phyloP scores from a whole-genome alignment of 1,140 invertebrate species.

The Zaprionus inermis region DNA sequence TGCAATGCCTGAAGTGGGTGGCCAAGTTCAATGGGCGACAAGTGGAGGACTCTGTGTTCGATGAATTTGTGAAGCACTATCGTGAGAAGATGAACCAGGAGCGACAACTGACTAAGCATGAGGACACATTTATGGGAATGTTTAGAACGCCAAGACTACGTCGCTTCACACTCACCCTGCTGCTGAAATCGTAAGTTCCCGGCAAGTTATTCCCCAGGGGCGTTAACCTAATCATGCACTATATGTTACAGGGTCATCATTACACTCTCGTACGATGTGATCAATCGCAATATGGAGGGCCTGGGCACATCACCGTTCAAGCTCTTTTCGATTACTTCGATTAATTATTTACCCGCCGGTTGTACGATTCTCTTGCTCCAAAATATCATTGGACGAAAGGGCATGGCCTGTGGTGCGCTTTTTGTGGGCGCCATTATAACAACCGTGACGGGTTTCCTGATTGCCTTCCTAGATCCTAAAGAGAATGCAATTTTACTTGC shows the following conservation, averaged over 20 bases:
- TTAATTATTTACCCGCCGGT: constrained; percentile 86
- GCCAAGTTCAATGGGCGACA: constrained; percentile 85
- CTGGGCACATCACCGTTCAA: constrained; percentile 85
- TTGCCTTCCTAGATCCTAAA: constrained; percentile 60
- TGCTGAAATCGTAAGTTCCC: constrained; percentile 86
- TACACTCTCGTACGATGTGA: constrained; percentile 87
- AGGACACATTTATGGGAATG: constrained; percentile 84
- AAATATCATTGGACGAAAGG: constrained; percentile 86
- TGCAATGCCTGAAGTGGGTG: constrained; percentile 85
- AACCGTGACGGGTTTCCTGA: constrained; percentile 68
- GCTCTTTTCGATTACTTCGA: constrained; percentile 85
- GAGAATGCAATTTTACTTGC: constrained; percentile 68
- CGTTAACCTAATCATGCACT: neutral
- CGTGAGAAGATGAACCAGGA: constrained; percentile 63
- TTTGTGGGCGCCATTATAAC: constrained; percentile 85
- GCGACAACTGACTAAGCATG: constrained; percentile 43
- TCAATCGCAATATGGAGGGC: constrained; percentile 86
- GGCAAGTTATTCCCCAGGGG: accelerated
- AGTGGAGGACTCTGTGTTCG: constrained; percentile 83
- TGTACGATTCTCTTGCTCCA: constrained; percentile 85
- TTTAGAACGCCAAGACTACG: constrained; percentile 85
- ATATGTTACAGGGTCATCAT: constrained; percentile 85
- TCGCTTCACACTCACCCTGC: constrained; percentile 85
- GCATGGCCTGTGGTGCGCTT: constrained; percentile 85
- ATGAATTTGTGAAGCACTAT: constrained; percentile 83